These are phyloP conservation scores for Cydia pomonella DNA, from an alignment of 1,140 invertebrate species.

Conservation along the genomic window DNA sequence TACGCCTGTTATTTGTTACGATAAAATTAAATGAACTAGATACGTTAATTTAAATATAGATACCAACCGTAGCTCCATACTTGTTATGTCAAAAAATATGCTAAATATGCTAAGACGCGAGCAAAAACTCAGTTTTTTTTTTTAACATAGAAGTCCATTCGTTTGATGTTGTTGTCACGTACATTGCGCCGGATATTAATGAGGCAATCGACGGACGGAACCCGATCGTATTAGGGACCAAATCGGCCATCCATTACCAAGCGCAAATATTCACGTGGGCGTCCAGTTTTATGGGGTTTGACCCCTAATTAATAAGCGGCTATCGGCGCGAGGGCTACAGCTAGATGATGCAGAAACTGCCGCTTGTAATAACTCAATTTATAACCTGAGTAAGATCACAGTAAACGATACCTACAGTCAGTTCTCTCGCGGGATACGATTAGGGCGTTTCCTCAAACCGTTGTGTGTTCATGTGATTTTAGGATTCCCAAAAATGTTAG, in stretches of 20 bases:
- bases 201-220: constrained; percentile 59
- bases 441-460: too few relatives aligned
- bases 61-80: too few relatives aligned
- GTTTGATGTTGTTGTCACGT: not conserved
- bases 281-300: constrained; percentile 56
- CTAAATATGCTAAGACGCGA: too few relatives aligned
- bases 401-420: too few relatives aligned
- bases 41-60: too few relatives aligned
- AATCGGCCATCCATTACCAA: constrained; percentile 58
- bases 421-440: too few relatives aligned
- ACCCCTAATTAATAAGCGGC: constrained; percentile 8
- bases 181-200: constrained; percentile 63
- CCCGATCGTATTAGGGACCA: constrained; percentile 58
- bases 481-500: too few relatives aligned
- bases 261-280: constrained; percentile 47
- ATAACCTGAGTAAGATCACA: not conserved
- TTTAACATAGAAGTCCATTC: not conserved
- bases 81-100: too few relatives aligned
- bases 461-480: too few relatives aligned
- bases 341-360: not conserved
- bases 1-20: too few relatives aligned
- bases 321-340: not conserved
- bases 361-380: not conserved
- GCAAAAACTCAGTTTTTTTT: too few relatives aligned
- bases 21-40: too few relatives aligned